phyloP scores from a whole-genome alignment of 1,140 invertebrate species.

The Thalassaphorura encarpata region DNA sequence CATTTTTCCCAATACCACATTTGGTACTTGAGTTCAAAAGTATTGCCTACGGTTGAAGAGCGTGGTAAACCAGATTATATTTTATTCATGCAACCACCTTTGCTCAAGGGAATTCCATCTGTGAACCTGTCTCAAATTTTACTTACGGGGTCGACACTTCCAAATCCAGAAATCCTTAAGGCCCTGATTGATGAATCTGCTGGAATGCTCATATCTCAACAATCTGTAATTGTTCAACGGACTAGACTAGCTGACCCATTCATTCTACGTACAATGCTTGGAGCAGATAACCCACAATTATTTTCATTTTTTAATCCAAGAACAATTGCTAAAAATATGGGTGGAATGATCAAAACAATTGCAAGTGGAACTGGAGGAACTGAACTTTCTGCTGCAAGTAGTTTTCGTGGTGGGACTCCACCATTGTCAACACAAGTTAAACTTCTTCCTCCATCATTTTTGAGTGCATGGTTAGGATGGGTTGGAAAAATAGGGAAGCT shows the following conservation, averaged over 20 bases:
- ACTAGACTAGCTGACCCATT: constrained; percentile 11
- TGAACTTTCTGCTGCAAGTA: too few relatives aligned
- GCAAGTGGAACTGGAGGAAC: constrained; percentile 22
- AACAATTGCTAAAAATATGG: constrained; percentile 19
- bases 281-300: constrained; percentile 16
- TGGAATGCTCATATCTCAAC: constrained; percentile 27
- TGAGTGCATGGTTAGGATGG: constrained; percentile 17
- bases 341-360: constrained; percentile 23
- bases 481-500: constrained; percentile 11
- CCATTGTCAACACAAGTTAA: constrained; percentile 23
- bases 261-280: constrained; percentile 17
- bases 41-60: constrained; percentile 14
- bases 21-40: constrained; percentile 16
- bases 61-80: constrained; percentile 26
- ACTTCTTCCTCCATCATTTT: constrained; percentile 12
- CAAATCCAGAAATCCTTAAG: constrained; percentile 19
- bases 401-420: too few relatives aligned
- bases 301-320: constrained; percentile 21
- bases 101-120: constrained; percentile 30
- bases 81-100: constrained; percentile 19
- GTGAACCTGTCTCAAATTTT: constrained; percentile 22
- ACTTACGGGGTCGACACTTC: background rate
- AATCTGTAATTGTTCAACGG: constrained; percentile 22
- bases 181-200: constrained; percentile 21
- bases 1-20: constrained; percentile 20